phyloP scores from a whole-genome alignment of 2,797 vertebrate species.

The Malacoctenus gilli region DNA sequence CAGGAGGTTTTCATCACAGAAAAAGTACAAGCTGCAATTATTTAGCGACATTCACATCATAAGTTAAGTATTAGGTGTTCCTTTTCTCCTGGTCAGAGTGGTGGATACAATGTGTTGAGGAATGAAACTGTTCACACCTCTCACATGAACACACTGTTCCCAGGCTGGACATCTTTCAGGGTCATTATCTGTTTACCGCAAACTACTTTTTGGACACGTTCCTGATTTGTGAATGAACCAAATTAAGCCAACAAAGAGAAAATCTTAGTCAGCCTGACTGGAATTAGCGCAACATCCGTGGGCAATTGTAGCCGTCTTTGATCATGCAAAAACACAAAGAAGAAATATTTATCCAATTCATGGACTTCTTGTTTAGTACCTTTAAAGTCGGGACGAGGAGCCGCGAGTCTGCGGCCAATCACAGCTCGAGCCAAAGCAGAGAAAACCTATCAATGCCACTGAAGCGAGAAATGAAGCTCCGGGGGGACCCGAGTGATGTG shows the following conservation, averaged over 20 bases:
- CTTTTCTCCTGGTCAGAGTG: conserved; percentile 2
- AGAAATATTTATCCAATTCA: conserved; percentile 22
- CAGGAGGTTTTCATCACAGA: conserved; percentile 51
- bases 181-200: conserved; percentile 34
- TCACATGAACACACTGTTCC: conserved; percentile 11
- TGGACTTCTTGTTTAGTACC: conserved; percentile 17
- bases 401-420: conserved; percentile 46
- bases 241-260: conserved; percentile 2
- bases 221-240: conserved; percentile 10
- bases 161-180: conserved; percentile 8
- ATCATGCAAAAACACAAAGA: conserved; percentile 35
- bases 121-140: conserved; percentile 36
- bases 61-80: conserved; percentile 39
- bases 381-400: conserved; percentile 14
- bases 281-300: background rate
- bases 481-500: conserved; percentile 29
- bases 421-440: conserved; percentile 13
- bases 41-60: conserved; percentile 39
- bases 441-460: conserved; percentile 34
- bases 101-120: conserved; percentile 32
- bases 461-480: conserved; percentile 47
- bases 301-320: conserved; percentile 21
- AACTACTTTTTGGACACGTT: conserved; percentile 3
- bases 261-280: background rate
- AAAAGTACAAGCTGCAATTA: conserved; percentile 33